A percentile compares a stretch with the other conserved stretches of the same genome.
Evolutionary conservation across 2,797 vertebrate species (phyloP).

Genomic region (Enteromius argenteus): DNA sequence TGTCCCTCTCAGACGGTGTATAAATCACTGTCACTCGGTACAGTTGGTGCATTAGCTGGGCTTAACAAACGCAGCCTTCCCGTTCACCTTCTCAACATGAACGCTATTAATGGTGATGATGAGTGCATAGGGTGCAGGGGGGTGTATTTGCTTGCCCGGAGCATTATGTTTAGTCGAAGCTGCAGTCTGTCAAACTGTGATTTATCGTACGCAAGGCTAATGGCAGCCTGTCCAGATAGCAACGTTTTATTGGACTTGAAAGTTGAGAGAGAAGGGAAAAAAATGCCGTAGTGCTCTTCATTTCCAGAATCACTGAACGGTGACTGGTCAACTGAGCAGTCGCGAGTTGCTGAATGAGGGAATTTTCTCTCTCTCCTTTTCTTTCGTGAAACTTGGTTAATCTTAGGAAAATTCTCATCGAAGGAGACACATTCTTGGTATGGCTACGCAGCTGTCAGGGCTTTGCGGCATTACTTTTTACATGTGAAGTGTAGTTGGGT

Average conservation of each 20-base stretch:
- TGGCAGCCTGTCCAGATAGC: conserved; percentile 73
- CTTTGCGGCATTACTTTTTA: conserved; percentile 52
- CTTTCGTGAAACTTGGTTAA: conserved; percentile 55
- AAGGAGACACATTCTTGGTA: conserved; percentile 48
- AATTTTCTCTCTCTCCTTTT: conserved; percentile 17
- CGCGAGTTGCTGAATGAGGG: conserved; percentile 62
- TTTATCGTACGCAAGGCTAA: conserved; percentile 77
- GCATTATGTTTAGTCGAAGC: conserved; percentile 76
- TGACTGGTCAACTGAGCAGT: conserved; percentile 63
- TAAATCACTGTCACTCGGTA: conserved; percentile 58
- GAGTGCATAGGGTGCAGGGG: conserved; percentile 51
- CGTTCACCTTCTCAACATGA: conserved; percentile 59
- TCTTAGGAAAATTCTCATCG: conserved; percentile 52
- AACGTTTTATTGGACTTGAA: conserved; percentile 70
- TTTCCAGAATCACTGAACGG: conserved; percentile 61
- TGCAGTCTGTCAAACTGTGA: conserved; percentile 76
- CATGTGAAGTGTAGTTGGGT: conserved; percentile 43
- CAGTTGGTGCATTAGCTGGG: conserved; percentile 57
- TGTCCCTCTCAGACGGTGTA: conserved; percentile 46
- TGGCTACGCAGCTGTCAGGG: conserved; percentile 56
- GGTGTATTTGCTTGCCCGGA: conserved; percentile 63
- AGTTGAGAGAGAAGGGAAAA: conserved; percentile 28
- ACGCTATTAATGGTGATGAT: conserved; percentile 51
- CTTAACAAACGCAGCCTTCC: conserved; percentile 47
- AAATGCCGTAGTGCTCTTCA: conserved; percentile 41